A percentile compares a stretch with the other conserved stretches of the same genome.
Conservation (phyloP, 2,888 invertebrate genomes). For the Thereva nobilitata region DNA sequence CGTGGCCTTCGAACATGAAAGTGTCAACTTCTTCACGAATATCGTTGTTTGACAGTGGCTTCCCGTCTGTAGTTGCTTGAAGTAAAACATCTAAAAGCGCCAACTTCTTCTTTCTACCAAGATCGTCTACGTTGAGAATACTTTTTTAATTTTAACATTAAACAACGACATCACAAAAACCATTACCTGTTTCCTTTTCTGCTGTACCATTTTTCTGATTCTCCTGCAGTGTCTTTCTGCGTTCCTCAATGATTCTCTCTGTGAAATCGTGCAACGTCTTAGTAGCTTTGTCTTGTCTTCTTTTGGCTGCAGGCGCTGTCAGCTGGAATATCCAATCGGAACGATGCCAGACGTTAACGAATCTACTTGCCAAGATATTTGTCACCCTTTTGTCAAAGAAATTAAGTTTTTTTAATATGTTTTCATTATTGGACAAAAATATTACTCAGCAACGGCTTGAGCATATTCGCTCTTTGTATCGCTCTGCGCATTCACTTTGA, state of each 20-base stretch:
- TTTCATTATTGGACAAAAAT: neutral
- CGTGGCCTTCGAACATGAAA: conserved; percentile 65
- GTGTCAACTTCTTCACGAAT: conserved; percentile 69
- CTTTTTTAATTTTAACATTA: neutral
- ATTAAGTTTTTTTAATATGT: neutral
- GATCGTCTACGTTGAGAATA: conserved; percentile 17
- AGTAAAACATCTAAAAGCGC: conserved; percentile 67
- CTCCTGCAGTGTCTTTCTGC: conserved; percentile 46
- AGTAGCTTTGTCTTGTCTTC: conserved; percentile 46
- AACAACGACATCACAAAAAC: neutral
- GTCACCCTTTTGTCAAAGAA: conserved; percentile 36
- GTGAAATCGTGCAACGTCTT: conserved; percentile 53
- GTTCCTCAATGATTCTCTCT: conserved; percentile 49
- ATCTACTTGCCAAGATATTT: conserved; percentile 47
- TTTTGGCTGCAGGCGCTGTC: conserved; percentile 42
- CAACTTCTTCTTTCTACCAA: conserved; percentile 61
- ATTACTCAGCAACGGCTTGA: conserved; percentile 68
- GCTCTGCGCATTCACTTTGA: conserved; percentile 60
- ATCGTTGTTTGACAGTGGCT: conserved; percentile 60
- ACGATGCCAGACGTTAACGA: conserved; percentile 48
- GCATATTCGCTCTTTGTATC: conserved; percentile 70
- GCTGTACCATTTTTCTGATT: conserved; percentile 32
- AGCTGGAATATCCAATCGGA: conserved; percentile 48
- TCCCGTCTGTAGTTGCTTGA: conserved; percentile 61
- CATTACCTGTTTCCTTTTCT: neutral